These are phyloP conservation scores for Drosophila pegasa DNA, from an alignment of 2,888 invertebrate species.

Conservation along the genomic window DNA sequence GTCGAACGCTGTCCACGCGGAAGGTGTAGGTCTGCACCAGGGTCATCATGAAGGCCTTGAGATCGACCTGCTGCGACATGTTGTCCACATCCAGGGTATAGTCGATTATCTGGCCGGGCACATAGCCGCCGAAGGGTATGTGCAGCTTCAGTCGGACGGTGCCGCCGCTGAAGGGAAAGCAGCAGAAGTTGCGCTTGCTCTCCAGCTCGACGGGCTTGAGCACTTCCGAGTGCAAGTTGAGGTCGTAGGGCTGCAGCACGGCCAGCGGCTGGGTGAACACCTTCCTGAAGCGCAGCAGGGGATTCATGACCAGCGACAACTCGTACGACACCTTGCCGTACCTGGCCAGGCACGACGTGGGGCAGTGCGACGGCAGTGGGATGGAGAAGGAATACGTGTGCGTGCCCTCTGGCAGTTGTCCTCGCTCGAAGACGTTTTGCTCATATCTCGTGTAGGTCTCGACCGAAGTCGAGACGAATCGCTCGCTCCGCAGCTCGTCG, in stretches of 20 bases:
- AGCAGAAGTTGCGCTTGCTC: background rate
- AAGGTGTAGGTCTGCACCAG: background rate
- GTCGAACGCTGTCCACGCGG: background rate
- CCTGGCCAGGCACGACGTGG: constrained; percentile 5
- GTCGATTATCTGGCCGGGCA: background rate
- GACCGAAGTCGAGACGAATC: background rate
- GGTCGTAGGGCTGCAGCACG: constrained; percentile 8
- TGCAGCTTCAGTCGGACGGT: background rate
- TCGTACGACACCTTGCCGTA: constrained; percentile 9
- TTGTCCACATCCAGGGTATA: background rate
- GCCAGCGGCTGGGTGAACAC: background rate
- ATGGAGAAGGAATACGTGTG: constrained; percentile 2
- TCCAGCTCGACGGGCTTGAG: background rate
- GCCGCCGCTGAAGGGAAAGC: constrained; percentile 1
- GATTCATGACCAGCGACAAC: background rate
- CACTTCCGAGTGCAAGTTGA: background rate
- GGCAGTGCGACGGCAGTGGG: background rate
- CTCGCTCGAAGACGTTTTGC: background rate
- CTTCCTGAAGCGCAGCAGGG: background rate
- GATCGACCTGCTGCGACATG: background rate
- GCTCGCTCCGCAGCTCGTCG: background rate
- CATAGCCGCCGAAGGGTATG: constrained; percentile 5
- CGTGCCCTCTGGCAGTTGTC: background rate
- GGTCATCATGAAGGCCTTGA: constrained; percentile 1
- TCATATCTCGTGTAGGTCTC: background rate